Base-by-base conservation (phyloP, 2,888 invertebrate species). In the Trachelus troglodyta region DNA sequence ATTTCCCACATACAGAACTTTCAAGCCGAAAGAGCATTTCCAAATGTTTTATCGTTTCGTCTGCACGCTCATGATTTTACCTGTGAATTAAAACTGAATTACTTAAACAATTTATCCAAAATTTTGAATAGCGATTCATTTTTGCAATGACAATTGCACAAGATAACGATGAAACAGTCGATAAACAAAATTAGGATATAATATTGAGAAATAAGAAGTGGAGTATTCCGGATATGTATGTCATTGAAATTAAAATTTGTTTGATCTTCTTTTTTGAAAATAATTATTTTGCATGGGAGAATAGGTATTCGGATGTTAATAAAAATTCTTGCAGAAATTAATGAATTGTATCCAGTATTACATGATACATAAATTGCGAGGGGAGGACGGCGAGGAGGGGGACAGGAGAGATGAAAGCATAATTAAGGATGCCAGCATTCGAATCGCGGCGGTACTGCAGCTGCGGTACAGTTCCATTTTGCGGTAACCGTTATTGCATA, bases 381-480 rank as follows among this genome's bases (percentile, higher is more conserved):
- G 56, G 6, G 15, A 23, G 56, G 6, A 56, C 23, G 56, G 9
- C 0, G 15, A 40, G 12, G 15, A 56, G 6, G 23, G 56, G 56
- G 56, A 23, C 56, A 15, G 23, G 9, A 56, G 56, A 56, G 56
- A 23, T 56, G 56, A 56, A 56, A 56, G 56, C 23, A 56, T 56
- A 56, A 56, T 56, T 56, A 56, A 56, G 56, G 56, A 56, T 23
- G 2, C 56, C 56, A 56, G 56, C 56, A 56, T 56, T 56, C 56
- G 56, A 56, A 56, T 56, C 23, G 56, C 56, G 6, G 69, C 74
- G 71, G 77, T 69, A 75, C 56, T 75, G 77, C 69, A 74, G 75
- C 75, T 40, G 23, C 69, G n/a, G n/a, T 11, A 11, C 73, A 68
- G 68, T 74, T 30, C 73, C 74, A 69, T 68, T 76, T 11, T 40